Base-by-base conservation (phyloP, 2,797 vertebrate species). In the Artibeus lituratus region DNA sequence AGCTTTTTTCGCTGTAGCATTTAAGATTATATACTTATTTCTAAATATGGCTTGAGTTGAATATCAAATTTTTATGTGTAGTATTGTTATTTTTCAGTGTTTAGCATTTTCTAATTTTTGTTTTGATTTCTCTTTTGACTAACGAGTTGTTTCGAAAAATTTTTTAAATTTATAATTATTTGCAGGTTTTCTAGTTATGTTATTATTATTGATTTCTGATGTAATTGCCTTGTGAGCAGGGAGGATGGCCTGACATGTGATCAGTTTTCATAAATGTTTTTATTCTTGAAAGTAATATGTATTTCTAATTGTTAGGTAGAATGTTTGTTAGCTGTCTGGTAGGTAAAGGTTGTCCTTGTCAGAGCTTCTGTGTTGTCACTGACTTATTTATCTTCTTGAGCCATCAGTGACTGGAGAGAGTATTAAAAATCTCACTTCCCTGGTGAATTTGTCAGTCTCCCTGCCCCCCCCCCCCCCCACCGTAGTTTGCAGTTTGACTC, bases 91-190 rank as follows among this genome's bases (percentile, higher is more conserved):
- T 62, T 37, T 73, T 76, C 47, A 87, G 39, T 47, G 19, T 22
- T 73, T 47, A 90, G 55, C 29, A 80, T 72, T 81, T 90, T 74
- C 26, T 85, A 22, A 80, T 77, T 80, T 95, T 70, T 65, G 14
- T 95, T 90, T 85, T 92, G 37, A 72, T 85, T 93, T 90, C 11
- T 39, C 32, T 93, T 93, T 91, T 95, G 73, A 85, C 37, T 65
- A 62, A 12, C 12, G 42, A 76, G 3, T 85, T 90, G 26, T 73
- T 85, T 83, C 74, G 87, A 51, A 74, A 57, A 10, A 19, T 49
- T n/a, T 47, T 74, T 19, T 44, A 81, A 47, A 47, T 69, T 67
- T 37, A 11, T 88, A 51, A 83, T 76, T 35, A 44, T 35, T 29
- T 65, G 10, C 14, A 95, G 22, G 42, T 83, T 72, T 89, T 89